Conservation (phyloP, 2,888 invertebrate species). For the Ectemnius lituratus region DNA sequence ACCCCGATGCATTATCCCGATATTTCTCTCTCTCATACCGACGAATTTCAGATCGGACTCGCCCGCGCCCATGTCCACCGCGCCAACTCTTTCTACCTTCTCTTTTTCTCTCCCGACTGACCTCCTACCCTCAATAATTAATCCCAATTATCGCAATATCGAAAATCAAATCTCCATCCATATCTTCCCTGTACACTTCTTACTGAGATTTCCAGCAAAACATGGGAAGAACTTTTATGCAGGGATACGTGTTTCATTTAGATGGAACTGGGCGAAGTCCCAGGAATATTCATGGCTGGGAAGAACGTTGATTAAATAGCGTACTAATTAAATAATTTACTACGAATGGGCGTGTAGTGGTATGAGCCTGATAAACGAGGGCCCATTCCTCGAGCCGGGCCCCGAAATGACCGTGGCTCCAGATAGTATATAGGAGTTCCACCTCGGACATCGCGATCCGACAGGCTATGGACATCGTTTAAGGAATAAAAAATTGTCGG, state of each 20-base stretch:
- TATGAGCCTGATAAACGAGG: conserved; percentile 62
- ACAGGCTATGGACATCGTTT: conserved; percentile 25
- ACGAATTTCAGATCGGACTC: conserved; percentile 16
- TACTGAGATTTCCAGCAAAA: background rate
- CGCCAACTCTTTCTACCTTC: background rate
- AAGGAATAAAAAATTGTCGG: conserved; percentile 39
- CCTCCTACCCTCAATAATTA: background rate
- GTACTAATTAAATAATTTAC: conserved; percentile 73
- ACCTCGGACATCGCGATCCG: conserved; percentile 40
- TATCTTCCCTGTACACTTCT: background rate
- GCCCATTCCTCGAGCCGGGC: conserved; percentile 45
- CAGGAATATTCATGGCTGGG: conserved; percentile 8
- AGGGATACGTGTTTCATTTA: too few species aligned
- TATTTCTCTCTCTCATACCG: conserved; percentile 43
- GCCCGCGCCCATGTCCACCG: background rate
- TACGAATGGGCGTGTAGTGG: conserved; percentile 50
- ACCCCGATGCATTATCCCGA: conserved; percentile 72
- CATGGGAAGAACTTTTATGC: background rate
- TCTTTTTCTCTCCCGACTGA: background rate
- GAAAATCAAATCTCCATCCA: background rate
- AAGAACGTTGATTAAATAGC: conserved; percentile 68
- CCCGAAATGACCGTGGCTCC: conserved; percentile 46
- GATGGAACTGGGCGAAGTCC: background rate
- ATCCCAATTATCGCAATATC: background rate
- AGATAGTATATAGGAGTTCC: conserved; percentile 43